Conservation (phyloP, 2,113 vertebrate genomes). For the Eonycteris spelaea region DNA sequence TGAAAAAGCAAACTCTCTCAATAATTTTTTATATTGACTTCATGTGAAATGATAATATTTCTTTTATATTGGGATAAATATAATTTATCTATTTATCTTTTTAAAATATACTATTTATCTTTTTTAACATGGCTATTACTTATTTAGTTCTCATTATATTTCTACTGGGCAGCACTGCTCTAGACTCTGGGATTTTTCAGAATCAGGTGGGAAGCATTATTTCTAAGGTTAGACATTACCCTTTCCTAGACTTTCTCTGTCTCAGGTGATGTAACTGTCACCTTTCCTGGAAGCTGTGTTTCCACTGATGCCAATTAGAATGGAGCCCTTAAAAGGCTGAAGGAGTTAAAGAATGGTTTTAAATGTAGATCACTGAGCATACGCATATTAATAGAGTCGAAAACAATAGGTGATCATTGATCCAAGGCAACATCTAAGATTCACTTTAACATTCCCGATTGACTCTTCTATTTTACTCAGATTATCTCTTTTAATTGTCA, state of each 20-base stretch:
- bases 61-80: slow-evolving; percentile 3
- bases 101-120: neutral
- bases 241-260: neutral
- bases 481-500: neutral
- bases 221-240: neutral
- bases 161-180: neutral
- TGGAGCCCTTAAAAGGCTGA: neutral
- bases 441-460: neutral
- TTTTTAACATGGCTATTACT: neutral
- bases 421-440: neutral
- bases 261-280: neutral
- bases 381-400: neutral
- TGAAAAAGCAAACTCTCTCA: neutral
- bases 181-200: neutral
- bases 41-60: slow-evolving; percentile 11
- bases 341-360: slow-evolving; percentile 24
- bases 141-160: neutral
- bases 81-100: neutral
- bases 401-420: neutral
- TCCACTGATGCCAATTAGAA: neutral
- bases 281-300: neutral
- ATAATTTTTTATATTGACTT: slow-evolving; percentile 15
- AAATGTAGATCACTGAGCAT: neutral
- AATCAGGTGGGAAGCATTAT: neutral
- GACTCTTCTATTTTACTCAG: neutral